Percentiles rank a stretch among this genome's conserved stretches.
Conservation (phyloP, 2,797 vertebrate genomes). For the Crocodylus rhombifer region DNA sequence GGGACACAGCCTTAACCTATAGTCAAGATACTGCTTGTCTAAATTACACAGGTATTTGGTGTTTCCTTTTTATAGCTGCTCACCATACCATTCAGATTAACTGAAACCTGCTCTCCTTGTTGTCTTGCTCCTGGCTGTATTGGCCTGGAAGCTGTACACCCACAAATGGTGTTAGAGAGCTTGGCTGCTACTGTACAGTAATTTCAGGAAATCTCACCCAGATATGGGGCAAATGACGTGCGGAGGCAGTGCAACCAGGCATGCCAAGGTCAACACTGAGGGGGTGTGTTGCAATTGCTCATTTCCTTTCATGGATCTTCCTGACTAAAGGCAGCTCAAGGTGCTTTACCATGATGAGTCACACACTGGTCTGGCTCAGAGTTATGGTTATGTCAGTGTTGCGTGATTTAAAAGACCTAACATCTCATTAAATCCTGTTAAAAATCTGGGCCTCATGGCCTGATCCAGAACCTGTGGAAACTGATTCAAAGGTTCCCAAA, state of each 20-base stretch:
- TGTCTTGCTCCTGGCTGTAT: fast-evolving
- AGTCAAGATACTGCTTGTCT: neutral
- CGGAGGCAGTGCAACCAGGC: neutral
- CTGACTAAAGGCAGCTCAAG: neutral
- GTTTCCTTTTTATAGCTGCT: neutral
- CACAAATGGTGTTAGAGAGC: neutral
- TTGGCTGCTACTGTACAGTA: fast-evolving
- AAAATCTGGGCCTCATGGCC: neutral
- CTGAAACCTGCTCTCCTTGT: neutral
- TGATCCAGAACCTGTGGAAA: neutral
- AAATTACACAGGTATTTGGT: neutral
- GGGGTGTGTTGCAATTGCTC: neutral
- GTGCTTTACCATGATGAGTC: neutral
- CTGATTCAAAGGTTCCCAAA: neutral
- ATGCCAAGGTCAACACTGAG: neutral
- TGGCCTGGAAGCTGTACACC: neutral
- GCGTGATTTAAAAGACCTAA: too few relatives aligned
- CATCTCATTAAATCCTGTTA: too few relatives aligned
- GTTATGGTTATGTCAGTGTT: too few relatives aligned
- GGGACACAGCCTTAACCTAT: neutral
- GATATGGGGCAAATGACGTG: too few relatives aligned
- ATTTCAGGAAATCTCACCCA: neutral
- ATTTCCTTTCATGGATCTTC: neutral
- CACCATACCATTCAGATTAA: neutral
- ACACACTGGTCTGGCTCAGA: neutral